Evolutionary conservation across 2,888 invertebrate species (phyloP), one percentile per base, ranked within the genome.

Genomic region (Heliothis peltigera): DNA sequence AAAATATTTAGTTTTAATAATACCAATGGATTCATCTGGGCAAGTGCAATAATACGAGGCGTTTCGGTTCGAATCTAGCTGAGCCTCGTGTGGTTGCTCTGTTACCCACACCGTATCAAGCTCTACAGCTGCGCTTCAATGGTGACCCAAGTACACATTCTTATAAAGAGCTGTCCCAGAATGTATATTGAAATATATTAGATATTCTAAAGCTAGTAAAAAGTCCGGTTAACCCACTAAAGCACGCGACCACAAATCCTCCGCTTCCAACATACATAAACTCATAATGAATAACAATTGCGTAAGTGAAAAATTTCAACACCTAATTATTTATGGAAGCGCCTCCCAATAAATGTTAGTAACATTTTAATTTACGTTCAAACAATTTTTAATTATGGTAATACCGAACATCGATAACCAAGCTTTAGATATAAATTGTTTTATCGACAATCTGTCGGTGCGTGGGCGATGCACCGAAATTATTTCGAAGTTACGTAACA

Each of bases 391-490:
- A 79, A 79, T 81, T 77, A 84, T 80, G 74, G 64, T 79, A 79
- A 83, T 78, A 69, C 64, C 67, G 65, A 67, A 60, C 56, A 65
- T 79, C 54, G 76, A 79, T 62, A 71, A 54, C 35, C 58, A 61
- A 81, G 71, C 58, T 58, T 63, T 42, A 59, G 54, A 72, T 64
- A 72, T 86, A 85, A 87, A 86, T 87, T 74, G 76, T 82, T 84
- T 79, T 80, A 84, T 86, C 84, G 80, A 75, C 70, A 62, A 61
- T 68, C 75, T 57, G 62, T 65, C 47, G 57, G 42, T 46, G 76
- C 69, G 83, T 84, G 66, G 85, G 85, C 66, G 81, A 68, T 55
- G 8, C 70, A 21, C 47, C 51, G n/a, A 51, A 70, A 42, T 70
- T 52, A 75, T 69, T 59, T 57, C 55, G 21, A 46, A 51, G 63